Evolutionary conservation across 2,113 vertebrate species (phyloP).

Genomic region (Gymnocephalus cernua): DNA sequence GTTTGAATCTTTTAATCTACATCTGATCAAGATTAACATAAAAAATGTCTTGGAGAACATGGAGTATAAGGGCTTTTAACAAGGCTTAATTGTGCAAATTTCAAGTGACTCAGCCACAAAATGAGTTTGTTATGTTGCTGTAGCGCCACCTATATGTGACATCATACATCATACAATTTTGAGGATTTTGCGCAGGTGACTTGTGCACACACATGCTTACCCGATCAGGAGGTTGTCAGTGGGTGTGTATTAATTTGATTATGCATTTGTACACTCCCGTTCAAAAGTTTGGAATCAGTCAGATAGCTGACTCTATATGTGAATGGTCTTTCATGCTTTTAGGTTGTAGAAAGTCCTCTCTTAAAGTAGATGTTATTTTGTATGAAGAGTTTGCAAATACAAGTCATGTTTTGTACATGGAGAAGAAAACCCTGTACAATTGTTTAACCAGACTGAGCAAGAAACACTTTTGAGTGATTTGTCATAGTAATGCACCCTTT

Average conservation of each 20-base stretch:
- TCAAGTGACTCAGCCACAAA: not conserved
- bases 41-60: constrained; percentile 2
- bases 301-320: no score
- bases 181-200: not conserved
- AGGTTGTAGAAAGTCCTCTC: no score
- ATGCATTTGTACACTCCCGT: no score
- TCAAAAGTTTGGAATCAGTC: no score
- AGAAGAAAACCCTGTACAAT: no score
- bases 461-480: not conserved
- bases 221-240: no score
- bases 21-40: constrained; percentile 1
- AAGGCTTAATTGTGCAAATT: not conserved
- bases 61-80: not conserved
- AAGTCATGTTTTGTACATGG: not conserved
- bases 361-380: not conserved
- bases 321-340: no score
- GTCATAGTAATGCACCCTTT: no score
- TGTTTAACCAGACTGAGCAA: not conserved
- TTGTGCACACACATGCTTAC: not conserved
- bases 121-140: not conserved
- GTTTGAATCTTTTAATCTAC: constrained; percentile 14
- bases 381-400: not conserved
- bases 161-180: not conserved
- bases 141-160: not conserved
- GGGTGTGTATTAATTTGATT: no score